Evolutionary conservation across 2,797 vertebrate genomes (phyloP).

Genomic region (Alosa sapidissima): DNA sequence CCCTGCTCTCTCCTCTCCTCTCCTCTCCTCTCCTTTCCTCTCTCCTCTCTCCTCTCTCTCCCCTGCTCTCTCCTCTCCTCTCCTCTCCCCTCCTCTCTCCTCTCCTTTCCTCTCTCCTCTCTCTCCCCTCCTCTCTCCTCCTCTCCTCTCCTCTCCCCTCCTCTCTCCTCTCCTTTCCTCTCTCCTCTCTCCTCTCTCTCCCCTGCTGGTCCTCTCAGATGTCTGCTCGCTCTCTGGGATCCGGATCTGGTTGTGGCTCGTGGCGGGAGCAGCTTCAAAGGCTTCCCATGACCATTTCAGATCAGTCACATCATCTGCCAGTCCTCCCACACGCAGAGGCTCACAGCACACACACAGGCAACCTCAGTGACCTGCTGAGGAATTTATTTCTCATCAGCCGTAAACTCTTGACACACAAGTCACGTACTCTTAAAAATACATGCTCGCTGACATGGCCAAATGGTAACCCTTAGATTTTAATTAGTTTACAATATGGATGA

Average conservation of each 20-base stretch:
- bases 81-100: not conserved
- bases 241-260: not conserved
- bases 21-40: too few relatives aligned
- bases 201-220: not conserved
- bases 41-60: not conserved
- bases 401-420: not conserved
- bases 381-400: slow-evolving; percentile 10
- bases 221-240: not conserved
- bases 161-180: not conserved
- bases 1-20: not conserved
- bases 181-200: not conserved
- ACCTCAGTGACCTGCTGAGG: not conserved
- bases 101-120: not conserved
- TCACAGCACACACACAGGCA: not conserved
- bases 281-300: not conserved
- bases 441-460: not conserved
- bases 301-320: slow-evolving; percentile 9
- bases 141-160: not conserved
- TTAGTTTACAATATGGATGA: slow-evolving; percentile 48
- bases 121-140: not conserved
- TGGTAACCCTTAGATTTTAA: not conserved
- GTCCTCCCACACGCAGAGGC: not conserved
- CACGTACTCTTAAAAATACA: not conserved
- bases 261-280: not conserved
- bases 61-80: too few relatives aligned